Evolutionary conservation across 2,888 invertebrate genomes (phyloP).

Genomic region (Epistrophe grossulariae): DNA sequence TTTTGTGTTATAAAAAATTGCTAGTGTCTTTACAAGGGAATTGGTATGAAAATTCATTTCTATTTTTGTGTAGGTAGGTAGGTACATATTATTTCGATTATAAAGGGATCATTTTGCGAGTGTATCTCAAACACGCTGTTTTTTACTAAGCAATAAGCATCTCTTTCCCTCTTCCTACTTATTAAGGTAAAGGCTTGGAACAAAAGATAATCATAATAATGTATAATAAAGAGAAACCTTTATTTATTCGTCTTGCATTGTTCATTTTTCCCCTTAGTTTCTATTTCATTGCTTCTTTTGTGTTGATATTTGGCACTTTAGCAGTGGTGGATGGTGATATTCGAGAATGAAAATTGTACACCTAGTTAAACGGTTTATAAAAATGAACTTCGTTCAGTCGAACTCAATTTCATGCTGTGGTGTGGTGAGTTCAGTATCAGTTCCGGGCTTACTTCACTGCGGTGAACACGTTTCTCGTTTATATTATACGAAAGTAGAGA

Average conservation of each 20-base stretch:
- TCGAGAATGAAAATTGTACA: conserved; percentile 21
- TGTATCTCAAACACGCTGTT: neutral
- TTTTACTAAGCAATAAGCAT: neutral
- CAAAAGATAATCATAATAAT: neutral
- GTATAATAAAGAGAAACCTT: neutral
- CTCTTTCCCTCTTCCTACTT: neutral
- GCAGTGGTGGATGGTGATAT: conserved; percentile 20
- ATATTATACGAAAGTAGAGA: conserved; percentile 30
- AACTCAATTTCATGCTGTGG: conserved; percentile 46
- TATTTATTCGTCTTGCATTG: neutral
- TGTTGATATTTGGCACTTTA: conserved; percentile 13
- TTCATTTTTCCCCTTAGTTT: conserved; percentile 19
- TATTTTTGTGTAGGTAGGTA: too few species aligned
- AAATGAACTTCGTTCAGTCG: conserved; percentile 45
- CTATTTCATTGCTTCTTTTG: conserved; percentile 15
- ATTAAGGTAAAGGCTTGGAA: neutral
- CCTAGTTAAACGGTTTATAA: neutral
- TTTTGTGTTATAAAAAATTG: neutral
- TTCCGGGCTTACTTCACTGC: conserved; percentile 62
- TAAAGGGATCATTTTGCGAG: neutral
- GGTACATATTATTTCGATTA: too few species aligned
- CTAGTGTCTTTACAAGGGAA: neutral
- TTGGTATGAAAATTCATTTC: too few species aligned
- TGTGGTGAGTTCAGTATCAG: conserved; percentile 72
- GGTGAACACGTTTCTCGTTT: conserved; percentile 46